These are phyloP conservation scores for Philantomba maxwellii DNA, from an alignment of 2,113 vertebrate genomes.

Conservation along the genomic window DNA sequence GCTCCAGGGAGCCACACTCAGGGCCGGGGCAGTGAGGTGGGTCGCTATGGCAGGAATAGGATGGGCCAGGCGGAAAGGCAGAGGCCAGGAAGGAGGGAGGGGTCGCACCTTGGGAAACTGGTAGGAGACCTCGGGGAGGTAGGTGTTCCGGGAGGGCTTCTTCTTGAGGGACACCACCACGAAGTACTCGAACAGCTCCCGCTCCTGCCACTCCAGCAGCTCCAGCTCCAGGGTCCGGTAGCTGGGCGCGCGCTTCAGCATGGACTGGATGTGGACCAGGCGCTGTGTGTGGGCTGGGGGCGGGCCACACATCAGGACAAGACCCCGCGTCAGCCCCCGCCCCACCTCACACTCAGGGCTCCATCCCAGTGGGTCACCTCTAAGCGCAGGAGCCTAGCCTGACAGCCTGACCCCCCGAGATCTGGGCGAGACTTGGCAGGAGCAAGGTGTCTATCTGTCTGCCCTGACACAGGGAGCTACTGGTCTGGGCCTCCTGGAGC, in stretches of 20 bases:
- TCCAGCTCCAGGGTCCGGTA: slow-evolving; percentile 97
- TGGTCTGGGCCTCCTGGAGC: background rate
- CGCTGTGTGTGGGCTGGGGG: slow-evolving; percentile 93
- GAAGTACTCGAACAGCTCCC: slow-evolving; percentile 98
- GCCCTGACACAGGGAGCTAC: background rate
- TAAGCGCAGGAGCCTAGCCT: background rate
- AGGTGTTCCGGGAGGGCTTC: slow-evolving; percentile 94
- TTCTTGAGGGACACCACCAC: slow-evolving; percentile 97
- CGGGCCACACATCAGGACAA: slow-evolving; percentile 32
- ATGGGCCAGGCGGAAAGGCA: background rate
- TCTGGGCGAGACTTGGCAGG: background rate
- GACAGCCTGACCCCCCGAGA: background rate
- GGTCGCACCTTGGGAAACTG: slow-evolving; percentile 97
- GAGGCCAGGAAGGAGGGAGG: background rate
- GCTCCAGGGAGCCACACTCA: background rate
- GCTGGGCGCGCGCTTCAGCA: slow-evolving; percentile 93
- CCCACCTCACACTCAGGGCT: background rate
- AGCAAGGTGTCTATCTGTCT: too few relatives aligned
- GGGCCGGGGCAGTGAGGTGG: background rate
- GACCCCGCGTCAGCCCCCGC: background rate
- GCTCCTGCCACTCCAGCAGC: slow-evolving; percentile 98
- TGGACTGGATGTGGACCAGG: slow-evolving; percentile 93
- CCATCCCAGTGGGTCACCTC: background rate
- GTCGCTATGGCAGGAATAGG: background rate
- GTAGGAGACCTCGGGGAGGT: slow-evolving; percentile 95